phyloP scores from a whole-genome alignment of 2,797 vertebrate species.

The Atherinosoma microstoma region DNA sequence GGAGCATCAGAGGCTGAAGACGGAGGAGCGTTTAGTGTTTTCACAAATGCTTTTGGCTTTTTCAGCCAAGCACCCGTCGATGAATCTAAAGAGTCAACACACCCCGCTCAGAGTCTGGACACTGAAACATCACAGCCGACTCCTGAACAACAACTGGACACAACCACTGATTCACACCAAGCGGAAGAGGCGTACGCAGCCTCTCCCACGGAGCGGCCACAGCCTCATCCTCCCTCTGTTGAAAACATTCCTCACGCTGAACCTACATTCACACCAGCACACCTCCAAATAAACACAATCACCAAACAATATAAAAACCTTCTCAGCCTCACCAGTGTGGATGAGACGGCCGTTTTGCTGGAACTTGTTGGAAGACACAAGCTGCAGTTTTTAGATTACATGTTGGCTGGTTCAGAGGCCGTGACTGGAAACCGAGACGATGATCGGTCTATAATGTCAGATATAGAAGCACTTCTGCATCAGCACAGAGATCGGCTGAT shows the following conservation, averaged over 20 bases:
- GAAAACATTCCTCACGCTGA: conserved; percentile 12
- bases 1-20: conserved; percentile 5
- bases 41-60: conserved; percentile 51
- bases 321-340: conserved; percentile 52
- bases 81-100: background rate
- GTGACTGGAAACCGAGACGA: conserved; percentile 39
- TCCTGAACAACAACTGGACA: conserved; percentile 30
- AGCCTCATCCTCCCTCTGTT: background rate
- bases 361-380: conserved; percentile 75
- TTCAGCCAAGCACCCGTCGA: conserved; percentile 40
- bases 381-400: conserved; percentile 78
- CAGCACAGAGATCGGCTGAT: conserved; percentile 60
- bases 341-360: conserved; percentile 52
- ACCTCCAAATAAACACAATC: conserved; percentile 29
- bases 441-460: conserved; percentile 70
- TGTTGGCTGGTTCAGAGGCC: conserved; percentile 50
- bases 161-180: conserved; percentile 13
- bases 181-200: conserved; percentile 5
- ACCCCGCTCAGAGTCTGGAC: conserved; percentile 18
- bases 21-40: conserved; percentile 41
- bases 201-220: conserved; percentile 25
- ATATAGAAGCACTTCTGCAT: conserved; percentile 75
- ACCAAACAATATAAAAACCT: conserved; percentile 67
- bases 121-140: background rate
- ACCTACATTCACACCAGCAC: conserved; percentile 13